Conservation (phyloP, 2,888 invertebrate species). For the Seira sanloemensis region DNA sequence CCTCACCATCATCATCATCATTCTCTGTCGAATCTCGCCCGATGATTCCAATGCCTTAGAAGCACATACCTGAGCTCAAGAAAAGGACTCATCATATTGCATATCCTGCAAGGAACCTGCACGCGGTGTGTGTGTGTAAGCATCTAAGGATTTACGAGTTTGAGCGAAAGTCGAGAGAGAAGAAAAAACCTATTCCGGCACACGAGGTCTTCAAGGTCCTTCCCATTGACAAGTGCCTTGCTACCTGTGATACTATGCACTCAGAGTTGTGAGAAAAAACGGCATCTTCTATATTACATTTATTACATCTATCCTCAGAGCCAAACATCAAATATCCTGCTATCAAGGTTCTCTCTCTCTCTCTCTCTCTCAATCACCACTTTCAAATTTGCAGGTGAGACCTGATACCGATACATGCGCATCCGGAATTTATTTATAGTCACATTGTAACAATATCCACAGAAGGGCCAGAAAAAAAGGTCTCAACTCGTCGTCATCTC, state of each 20-base stretch:
- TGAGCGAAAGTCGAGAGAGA: no score
- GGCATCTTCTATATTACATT: neutral
- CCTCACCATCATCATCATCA: no score
- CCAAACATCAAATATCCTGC: neutral
- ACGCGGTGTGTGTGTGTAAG: no score
- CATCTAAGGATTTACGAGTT: no score
- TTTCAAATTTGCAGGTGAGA: neutral
- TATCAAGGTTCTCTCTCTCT: neutral
- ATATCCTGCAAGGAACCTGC: no score
- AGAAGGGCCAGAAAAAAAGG: neutral
- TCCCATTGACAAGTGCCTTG: neutral
- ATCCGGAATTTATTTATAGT: slow-evolving; percentile 36
- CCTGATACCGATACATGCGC: neutral
- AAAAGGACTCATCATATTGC: no score
- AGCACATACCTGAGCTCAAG: no score
- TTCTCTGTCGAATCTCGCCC: no score
- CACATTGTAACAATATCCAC: neutral
- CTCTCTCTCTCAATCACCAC: neutral
- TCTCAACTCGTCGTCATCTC: no score
- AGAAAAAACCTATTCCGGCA: neutral
- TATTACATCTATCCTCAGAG: neutral
- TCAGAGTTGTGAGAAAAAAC: no score
- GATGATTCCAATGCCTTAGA: no score
- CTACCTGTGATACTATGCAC: no score
- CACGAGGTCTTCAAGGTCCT: neutral